Evolutionary conservation across 2,797 vertebrate genomes (phyloP), one percentile per base, ranked within the genome.

Genomic region (Acipenser oxyrinchus): DNA sequence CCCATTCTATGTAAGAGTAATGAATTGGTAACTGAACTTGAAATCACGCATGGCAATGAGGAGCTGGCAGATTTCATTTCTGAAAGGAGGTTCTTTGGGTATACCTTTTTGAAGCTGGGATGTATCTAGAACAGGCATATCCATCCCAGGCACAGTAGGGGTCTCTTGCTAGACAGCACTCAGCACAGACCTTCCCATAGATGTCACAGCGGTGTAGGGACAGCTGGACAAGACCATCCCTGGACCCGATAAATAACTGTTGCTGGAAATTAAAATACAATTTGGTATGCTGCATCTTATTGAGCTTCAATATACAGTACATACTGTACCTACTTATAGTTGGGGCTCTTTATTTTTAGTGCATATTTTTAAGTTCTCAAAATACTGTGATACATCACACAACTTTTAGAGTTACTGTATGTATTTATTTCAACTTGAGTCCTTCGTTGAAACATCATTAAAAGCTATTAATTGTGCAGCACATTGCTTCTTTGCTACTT

Each of bases 141-240:
- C 97, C 96, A 57, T 99, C 97, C 97, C 97, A 99, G 69, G 96
- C 96, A 60, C 97, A 99, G 81, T 99, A 98, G 1, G 97, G 96
- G 79, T 99, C 97, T 79, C 97, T 89, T 76, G 97, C 96, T 72
- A 99, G 88, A 79, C 97, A 99, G 80, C 96, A 99, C 69, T 99
- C 96, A 6, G 95, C 93, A 66, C 96, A 99, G 53, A 91, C 95
- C 77, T 97, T 93, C 65, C 96, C 97, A 11, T 99, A 98, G 68
- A 91, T 93, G 74, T 92, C 90, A 76, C 97, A 99, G 83, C 96
- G 91, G 85, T 97, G 95, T 78, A 97, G 83, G 4, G 95, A 92
- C 66, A 99, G 93, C 85, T 97, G 95, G 75, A 92, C 93, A 8
- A 99, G 81, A 37, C 93, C 93, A 71, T 94, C 90, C 59, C 77